Evolutionary conservation across 2,888 invertebrate species (phyloP).

Genomic region (Mantis religiosa): DNA sequence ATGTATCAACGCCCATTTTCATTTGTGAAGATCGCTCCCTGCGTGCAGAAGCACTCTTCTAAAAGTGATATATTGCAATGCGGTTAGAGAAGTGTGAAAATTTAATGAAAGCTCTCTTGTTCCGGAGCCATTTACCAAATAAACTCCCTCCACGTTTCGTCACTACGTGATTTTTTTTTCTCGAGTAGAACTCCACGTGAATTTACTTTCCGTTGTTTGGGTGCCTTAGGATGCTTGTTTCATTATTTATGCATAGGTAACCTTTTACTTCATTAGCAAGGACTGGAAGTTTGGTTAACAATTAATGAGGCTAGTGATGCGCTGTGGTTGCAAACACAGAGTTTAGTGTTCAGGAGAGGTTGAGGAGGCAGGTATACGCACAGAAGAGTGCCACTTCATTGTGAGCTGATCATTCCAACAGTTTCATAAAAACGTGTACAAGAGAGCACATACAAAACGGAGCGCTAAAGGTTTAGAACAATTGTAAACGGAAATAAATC

Average conservation of each 20-base stretch:
- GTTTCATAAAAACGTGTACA: no score
- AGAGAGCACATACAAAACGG: no score
- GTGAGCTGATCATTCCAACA: no score
- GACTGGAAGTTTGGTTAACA: no score
- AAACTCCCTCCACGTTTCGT: not conserved
- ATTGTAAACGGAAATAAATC: no score
- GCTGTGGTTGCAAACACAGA: no score
- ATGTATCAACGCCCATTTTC: not conserved
- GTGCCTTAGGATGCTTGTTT: not conserved
- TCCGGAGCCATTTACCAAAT: not conserved
- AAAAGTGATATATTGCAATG: not conserved
- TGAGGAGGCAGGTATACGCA: no score
- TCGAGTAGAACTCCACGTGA: not conserved
- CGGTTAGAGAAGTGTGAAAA: not conserved
- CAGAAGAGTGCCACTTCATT: no score
- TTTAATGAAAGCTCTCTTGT: not conserved
- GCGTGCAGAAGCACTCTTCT: not conserved
- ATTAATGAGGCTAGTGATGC: no score
- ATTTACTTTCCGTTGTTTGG: not conserved
- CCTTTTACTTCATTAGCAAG: not conserved
- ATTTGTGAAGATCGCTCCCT: not conserved
- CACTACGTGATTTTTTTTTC: not conserved
- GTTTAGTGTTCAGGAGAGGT: no score
- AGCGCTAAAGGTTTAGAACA: no score
- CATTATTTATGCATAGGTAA: not conserved